phyloP scores from a whole-genome alignment of 2,797 vertebrate species.

The Vespertilio murinus region DNA sequence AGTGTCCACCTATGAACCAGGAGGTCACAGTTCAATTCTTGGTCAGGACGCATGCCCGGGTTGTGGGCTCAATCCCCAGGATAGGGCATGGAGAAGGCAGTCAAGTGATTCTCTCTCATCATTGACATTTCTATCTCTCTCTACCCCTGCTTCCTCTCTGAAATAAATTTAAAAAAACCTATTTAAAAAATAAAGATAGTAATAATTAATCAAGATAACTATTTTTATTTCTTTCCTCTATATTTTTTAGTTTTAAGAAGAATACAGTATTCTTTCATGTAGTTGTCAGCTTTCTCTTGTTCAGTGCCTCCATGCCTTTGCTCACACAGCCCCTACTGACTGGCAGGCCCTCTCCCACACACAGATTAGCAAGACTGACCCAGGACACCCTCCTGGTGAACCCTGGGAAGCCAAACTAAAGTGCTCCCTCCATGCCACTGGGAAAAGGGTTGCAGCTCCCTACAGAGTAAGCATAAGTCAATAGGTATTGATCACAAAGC shows the following conservation, averaged over 20 bases:
- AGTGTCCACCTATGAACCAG: too few species aligned
- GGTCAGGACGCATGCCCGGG: too few species aligned
- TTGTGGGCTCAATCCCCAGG: too few species aligned
- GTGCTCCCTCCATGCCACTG: not conserved
- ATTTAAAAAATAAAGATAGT: not conserved
- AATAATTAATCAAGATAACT: not conserved
- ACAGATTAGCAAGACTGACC: not conserved
- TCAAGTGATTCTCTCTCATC: too few species aligned
- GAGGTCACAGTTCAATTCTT: too few species aligned
- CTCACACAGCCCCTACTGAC: fast-evolving
- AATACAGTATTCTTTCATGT: not conserved
- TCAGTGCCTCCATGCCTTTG: too few species aligned
- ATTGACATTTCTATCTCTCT: too few species aligned
- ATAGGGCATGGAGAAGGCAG: too few species aligned
- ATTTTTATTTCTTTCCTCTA: conserved; percentile 4
- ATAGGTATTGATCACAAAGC: not conserved
- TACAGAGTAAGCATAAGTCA: not conserved
- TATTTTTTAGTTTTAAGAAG: not conserved
- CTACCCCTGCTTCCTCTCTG: too few species aligned
- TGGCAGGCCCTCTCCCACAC: fast-evolving
- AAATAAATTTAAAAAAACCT: too few species aligned
- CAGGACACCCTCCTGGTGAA: not conserved
- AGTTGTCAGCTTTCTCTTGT: not conserved
- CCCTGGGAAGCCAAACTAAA: not conserved
- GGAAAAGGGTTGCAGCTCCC: not conserved